Conservation (phyloP, 1,140 invertebrate genomes). For the Aphis gossypii region DNA sequence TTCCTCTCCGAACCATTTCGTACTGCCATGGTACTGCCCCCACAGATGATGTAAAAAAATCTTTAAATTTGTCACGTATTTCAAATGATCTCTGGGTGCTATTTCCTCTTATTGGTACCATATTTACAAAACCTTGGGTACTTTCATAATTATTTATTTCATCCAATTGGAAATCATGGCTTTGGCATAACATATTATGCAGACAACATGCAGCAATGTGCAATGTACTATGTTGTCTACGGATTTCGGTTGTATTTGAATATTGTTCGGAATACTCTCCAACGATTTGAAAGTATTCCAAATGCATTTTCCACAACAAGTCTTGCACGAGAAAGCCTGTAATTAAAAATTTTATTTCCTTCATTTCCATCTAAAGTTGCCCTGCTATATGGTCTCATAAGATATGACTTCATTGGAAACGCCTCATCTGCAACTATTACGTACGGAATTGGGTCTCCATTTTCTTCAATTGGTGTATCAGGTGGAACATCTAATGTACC, state of each 20-base stretch:
- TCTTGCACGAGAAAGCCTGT: conserved; percentile 60
- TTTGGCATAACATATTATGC: conserved; percentile 61
- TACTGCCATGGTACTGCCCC: conserved; percentile 49
- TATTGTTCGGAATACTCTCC: conserved; percentile 59
- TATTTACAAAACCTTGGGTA: neutral
- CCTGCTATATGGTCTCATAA: conserved; percentile 61
- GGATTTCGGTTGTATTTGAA: conserved; percentile 58
- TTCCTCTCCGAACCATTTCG: conserved; percentile 5
- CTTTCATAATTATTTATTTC: neutral
- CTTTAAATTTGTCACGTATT: conserved; percentile 27
- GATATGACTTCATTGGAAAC: conserved; percentile 63
- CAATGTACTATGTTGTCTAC: conserved; percentile 60
- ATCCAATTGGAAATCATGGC: conserved; percentile 34
- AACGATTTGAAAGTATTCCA: conserved; percentile 61
- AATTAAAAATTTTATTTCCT: conserved; percentile 63
- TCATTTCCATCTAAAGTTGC: conserved; percentile 29
- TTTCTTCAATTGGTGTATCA: conserved; percentile 2
- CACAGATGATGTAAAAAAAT: conserved; percentile 38
- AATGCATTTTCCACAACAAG: conserved; percentile 65
- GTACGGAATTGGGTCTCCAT: neutral
- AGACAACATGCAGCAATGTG: conserved; percentile 60
- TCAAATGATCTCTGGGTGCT: neutral
- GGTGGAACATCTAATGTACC: neutral
- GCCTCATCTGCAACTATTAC: conserved; percentile 64
- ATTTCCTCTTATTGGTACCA: neutral